Percentiles rank a stretch among this genome's conserved stretches.
phyloP scores from a whole-genome alignment of 2,113 vertebrate species.

The Phaethornis superciliosus region DNA sequence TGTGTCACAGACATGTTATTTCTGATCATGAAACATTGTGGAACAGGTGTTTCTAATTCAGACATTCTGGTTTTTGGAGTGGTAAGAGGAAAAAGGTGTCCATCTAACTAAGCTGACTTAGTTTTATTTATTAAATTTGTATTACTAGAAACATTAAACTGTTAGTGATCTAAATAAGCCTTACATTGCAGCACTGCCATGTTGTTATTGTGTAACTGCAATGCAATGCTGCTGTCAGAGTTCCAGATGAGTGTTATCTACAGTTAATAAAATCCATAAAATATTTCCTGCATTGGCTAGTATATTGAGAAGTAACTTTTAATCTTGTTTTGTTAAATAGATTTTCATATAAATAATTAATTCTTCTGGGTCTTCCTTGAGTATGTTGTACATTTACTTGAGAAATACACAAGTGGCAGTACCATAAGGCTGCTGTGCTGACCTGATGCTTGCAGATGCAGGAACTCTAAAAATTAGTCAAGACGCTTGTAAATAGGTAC shows the following conservation, averaged over 20 bases:
- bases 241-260: background rate
- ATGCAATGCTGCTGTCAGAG: background rate
- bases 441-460: background rate
- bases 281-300: background rate
- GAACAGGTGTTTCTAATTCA: background rate
- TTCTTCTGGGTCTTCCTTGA: background rate
- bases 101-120: background rate
- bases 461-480: background rate
- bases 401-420: background rate
- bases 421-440: background rate
- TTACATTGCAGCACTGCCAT: rapidly evolving
- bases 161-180: background rate
- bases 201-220: background rate
- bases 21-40: background rate
- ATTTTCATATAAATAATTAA: background rate
- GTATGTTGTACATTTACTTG: background rate
- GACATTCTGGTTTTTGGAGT: background rate
- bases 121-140: background rate
- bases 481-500: background rate
- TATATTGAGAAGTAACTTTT: background rate
- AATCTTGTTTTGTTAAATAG: background rate
- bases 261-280: background rate
- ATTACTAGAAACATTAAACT: background rate
- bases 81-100: background rate
- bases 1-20: background rate